Conservation (phyloP, 2,113 vertebrate genomes). For the Anguilla japonica region DNA sequence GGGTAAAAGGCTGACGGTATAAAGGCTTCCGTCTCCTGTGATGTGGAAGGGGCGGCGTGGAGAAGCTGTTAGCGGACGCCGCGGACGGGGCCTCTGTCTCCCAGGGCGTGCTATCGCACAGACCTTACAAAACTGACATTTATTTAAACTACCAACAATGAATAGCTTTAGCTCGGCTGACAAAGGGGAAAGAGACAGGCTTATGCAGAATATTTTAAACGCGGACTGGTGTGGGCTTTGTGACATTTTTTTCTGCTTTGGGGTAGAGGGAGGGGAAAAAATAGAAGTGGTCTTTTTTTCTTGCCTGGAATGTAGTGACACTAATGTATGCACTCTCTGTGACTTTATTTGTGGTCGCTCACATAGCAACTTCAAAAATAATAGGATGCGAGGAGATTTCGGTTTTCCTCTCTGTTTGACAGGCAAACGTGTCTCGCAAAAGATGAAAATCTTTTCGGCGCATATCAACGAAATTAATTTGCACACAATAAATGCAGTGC, state of each 20-base stretch:
- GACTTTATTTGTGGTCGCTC: slow-evolving; percentile 70
- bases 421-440: slow-evolving; percentile 56
- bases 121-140: slow-evolving; percentile 88
- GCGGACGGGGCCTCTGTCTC: slow-evolving; percentile 75
- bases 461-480: slow-evolving; percentile 68
- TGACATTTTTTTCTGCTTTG: slow-evolving; percentile 54
- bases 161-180: slow-evolving; percentile 62
- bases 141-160: slow-evolving; percentile 86
- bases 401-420: slow-evolving; percentile 56
- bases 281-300: slow-evolving; percentile 4
- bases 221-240: slow-evolving; percentile 35
- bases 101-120: slow-evolving; percentile 76
- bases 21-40: slow-evolving; percentile 77
- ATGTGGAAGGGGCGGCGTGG: slow-evolving; percentile 63
- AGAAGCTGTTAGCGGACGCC: slow-evolving; percentile 67
- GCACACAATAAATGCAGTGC: slow-evolving; percentile 67
- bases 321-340: slow-evolving; percentile 66
- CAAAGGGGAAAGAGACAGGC: slow-evolving; percentile 60
- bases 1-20: slow-evolving; percentile 66
- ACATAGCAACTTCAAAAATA: slow-evolving; percentile 68
- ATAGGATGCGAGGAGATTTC: slow-evolving; percentile 62
- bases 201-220: slow-evolving; percentile 75
- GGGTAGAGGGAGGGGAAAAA: background rate
- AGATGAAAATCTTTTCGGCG: slow-evolving; percentile 66
- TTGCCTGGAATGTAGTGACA: slow-evolving; percentile 49